These are phyloP conservation scores for Bubo bubo DNA, from an alignment of 2,113 vertebrate species.

Conservation along the genomic window DNA sequence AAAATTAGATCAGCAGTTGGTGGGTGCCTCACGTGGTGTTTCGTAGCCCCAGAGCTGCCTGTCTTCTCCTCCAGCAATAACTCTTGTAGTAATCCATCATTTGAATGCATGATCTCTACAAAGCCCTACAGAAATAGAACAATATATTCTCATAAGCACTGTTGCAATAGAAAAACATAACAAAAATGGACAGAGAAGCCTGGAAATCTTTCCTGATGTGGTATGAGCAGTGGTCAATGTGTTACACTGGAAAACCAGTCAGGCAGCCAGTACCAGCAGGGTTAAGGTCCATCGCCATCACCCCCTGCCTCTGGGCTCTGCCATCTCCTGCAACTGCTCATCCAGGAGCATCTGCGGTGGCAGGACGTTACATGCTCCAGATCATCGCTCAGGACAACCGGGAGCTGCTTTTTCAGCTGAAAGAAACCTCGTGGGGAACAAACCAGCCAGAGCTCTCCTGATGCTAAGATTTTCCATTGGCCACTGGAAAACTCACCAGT, in stretches of 20 bases:
- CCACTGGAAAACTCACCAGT: background rate
- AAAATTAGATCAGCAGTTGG: conserved; percentile 11
- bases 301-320: background rate
- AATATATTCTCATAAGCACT: background rate
- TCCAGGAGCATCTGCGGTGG: background rate
- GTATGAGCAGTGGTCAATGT: accelerated
- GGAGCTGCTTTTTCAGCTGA: background rate
- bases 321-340: background rate
- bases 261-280: accelerated
- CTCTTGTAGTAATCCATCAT: background rate
- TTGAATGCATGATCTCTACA: background rate
- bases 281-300: background rate
- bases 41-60: background rate
- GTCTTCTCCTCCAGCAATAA: background rate
- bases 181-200: background rate
- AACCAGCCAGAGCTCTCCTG: background rate
- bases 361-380: background rate
- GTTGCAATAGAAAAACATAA: background rate
- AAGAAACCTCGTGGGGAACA: background rate
- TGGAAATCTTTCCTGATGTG: background rate
- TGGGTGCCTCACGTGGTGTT: background rate
- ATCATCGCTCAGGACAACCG: background rate
- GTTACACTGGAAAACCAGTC: background rate
- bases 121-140: background rate
- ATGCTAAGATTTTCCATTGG: background rate